phyloP scores from a whole-genome alignment of 2,888 invertebrate genomes.

The Apamea epomidion region DNA sequence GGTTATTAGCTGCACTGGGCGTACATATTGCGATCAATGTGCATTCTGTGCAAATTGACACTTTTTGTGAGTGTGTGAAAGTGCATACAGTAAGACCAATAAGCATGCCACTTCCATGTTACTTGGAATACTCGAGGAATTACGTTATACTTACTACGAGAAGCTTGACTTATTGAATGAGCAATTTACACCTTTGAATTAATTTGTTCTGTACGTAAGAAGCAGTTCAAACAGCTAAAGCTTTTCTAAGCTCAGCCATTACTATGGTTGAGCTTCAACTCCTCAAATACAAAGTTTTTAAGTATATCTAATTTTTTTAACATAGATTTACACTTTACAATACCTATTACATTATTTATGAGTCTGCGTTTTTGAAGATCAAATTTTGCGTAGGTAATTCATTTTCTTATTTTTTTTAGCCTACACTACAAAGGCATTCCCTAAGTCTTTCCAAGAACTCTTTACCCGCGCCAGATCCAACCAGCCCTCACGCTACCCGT shows the following conservation, averaged over 20 bases:
- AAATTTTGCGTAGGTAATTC: neutral
- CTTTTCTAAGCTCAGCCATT: neutral
- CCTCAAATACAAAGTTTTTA: neutral
- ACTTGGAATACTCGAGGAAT: constrained; percentile 17
- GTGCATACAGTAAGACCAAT: constrained; percentile 24
- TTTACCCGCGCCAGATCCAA: no score
- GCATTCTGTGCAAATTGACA: constrained; percentile 54
- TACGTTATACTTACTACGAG: constrained; percentile 14
- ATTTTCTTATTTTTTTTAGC: no score
- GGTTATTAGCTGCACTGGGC: constrained; percentile 22
- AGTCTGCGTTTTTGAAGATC: neutral
- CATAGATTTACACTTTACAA: neutral
- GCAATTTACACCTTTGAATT: constrained; percentile 35
- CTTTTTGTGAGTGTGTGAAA: constrained; percentile 54
- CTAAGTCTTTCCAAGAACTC: no score
- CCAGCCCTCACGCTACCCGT: no score
- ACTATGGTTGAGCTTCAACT: neutral
- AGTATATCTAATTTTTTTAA: neutral
- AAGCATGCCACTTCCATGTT: constrained; percentile 45
- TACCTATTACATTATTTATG: neutral
- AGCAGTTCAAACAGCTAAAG: neutral
- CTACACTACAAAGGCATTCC: no score
- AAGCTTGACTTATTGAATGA: constrained; percentile 17
- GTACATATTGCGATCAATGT: constrained; percentile 41
- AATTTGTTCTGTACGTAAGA: neutral